phyloP scores from a whole-genome alignment of 2,888 invertebrate genomes.

The Idaea dimidiata region DNA sequence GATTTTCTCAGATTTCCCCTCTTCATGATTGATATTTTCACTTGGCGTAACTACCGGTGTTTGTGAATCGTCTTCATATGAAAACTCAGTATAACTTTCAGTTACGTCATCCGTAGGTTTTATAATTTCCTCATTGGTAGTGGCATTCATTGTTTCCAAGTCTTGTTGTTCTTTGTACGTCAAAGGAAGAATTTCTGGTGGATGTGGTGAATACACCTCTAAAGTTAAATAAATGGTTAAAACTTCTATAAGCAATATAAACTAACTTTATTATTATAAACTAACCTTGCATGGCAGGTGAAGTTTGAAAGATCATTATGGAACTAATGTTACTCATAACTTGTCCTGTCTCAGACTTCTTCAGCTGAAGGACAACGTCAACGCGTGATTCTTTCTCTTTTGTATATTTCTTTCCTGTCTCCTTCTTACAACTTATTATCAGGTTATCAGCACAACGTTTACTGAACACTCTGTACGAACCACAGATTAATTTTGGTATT shows the following conservation, averaged over 20 bases:
- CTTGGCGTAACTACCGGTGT: not conserved
- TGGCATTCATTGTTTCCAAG: not conserved
- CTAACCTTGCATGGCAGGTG: slow-evolving; percentile 28
- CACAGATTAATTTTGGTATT: slow-evolving; percentile 60
- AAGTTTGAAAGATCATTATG: slow-evolving; percentile 53
- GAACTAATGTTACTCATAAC: slow-evolving; percentile 59
- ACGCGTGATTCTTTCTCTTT: slow-evolving; percentile 42
- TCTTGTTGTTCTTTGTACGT: slow-evolving; percentile 19
- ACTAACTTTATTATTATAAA: not conserved
- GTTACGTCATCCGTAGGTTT: not conserved
- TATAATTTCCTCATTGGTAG: not conserved
- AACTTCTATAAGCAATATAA: not conserved
- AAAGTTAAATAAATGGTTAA: slow-evolving; percentile 13
- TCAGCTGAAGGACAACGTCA: slow-evolving; percentile 56
- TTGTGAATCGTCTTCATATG: not conserved
- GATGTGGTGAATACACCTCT: slow-evolving; percentile 21
- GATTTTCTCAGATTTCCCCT: not conserved
- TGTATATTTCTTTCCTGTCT: slow-evolving; percentile 23
- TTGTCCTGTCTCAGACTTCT: slow-evolving; percentile 52
- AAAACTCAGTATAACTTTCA: not conserved
- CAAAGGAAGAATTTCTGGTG: slow-evolving; percentile 27
- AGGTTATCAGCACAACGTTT: slow-evolving; percentile 53
- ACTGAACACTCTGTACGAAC: slow-evolving; percentile 54
- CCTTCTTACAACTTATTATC: slow-evolving; percentile 54
- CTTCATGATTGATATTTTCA: not conserved